Conservation (phyloP, 2,113 vertebrate species). For the Anser cygnoides region DNA sequence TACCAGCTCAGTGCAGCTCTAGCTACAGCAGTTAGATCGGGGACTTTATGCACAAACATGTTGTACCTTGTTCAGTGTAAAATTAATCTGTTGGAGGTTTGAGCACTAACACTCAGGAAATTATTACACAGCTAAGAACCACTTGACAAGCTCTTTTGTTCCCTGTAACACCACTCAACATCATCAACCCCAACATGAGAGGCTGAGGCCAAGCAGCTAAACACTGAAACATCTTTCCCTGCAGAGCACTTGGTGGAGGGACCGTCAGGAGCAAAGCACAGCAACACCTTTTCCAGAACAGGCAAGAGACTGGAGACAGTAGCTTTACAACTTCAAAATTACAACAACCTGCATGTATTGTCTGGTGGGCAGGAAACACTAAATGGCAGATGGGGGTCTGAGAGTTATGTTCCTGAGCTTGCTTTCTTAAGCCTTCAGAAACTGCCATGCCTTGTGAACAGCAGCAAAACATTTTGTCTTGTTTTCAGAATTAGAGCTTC, state of each 20-base stretch:
- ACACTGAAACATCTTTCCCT: background rate
- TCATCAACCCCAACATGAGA: background rate
- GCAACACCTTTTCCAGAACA: background rate
- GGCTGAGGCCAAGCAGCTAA: background rate
- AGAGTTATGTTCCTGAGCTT: background rate
- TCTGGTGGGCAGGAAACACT: background rate
- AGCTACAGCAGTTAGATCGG: accelerated
- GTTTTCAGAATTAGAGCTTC: background rate
- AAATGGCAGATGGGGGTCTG: background rate
- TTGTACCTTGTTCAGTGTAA: accelerated
- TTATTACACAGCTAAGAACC: background rate
- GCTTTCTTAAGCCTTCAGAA: background rate
- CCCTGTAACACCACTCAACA: background rate
- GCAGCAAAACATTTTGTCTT: background rate
- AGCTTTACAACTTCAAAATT: background rate
- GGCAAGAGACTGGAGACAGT: background rate
- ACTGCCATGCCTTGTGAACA: background rate
- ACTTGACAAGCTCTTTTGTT: background rate
- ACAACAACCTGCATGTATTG: background rate
- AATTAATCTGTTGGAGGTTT: background rate
- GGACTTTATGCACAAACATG: background rate
- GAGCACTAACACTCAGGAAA: background rate
- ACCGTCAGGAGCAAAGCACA: accelerated
- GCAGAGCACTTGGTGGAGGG: background rate
- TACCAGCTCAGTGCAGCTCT: background rate